These are phyloP conservation scores for Scotopteryx bipunctaria DNA, from an alignment of 2,888 invertebrate genomes.

Conservation along the genomic window DNA sequence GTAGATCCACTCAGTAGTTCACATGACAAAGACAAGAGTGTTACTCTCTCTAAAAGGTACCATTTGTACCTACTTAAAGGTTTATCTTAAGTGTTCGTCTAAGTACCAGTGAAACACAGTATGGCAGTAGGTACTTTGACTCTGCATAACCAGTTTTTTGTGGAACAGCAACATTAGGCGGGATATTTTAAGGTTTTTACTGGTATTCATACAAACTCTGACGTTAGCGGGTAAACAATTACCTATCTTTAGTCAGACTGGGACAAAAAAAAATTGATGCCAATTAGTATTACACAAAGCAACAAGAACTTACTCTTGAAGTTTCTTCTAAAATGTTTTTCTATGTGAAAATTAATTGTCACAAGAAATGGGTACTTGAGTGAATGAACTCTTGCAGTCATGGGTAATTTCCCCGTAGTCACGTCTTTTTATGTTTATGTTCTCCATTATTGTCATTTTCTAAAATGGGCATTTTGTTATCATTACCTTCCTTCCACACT, in stretches of 20 bases:
- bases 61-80: neutral
- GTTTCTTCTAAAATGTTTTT: constrained; percentile 1
- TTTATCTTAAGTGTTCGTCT: constrained; percentile 8
- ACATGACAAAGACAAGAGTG: constrained; percentile 11
- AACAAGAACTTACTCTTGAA: no score
- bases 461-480: neutral
- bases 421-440: no score
- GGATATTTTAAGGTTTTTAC: neutral
- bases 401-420: constrained; percentile 8
- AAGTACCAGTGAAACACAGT: neutral
- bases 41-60: constrained; percentile 1
- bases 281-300: no score
- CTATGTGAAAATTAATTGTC: neutral
- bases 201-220: neutral
- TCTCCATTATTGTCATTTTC: constrained; percentile 4
- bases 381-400: constrained; percentile 10
- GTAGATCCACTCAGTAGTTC: constrained; percentile 6
- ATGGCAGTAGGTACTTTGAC: neutral
- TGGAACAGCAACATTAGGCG: neutral
- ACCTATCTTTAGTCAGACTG: neutral
- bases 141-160: constrained; percentile 18
- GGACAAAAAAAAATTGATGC: neutral
- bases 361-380: neutral
- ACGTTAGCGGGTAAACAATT: neutral
- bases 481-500: no score